A percentile compares a stretch with the other conserved stretches of the same genome.
Conservation (phyloP, 2,113 vertebrate species). For the Sebastes fasciatus region DNA sequence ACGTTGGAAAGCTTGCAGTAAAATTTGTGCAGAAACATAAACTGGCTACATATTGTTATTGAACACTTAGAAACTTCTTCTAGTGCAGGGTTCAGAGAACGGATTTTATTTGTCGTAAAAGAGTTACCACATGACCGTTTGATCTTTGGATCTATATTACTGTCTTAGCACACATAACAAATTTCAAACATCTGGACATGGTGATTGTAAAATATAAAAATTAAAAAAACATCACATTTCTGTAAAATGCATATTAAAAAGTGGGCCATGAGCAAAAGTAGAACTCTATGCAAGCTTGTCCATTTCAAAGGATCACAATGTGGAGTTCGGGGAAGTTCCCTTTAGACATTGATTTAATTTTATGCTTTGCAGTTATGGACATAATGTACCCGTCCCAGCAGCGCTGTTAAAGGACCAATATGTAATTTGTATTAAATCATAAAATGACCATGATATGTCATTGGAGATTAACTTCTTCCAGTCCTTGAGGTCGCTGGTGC, state of each 20-base stretch:
- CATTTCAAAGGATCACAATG: not conserved
- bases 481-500: too few species aligned
- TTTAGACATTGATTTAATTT: not conserved
- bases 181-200: not conserved
- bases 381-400: not conserved
- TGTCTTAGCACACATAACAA: not conserved
- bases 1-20: not conserved
- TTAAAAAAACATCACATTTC: too few species aligned
- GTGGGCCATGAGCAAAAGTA: not conserved
- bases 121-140: not conserved
- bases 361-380: not conserved
- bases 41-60: not conserved
- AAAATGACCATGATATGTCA: too few species aligned
- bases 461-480: too few species aligned
- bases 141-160: slow-evolving; percentile 46
- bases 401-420: not conserved
- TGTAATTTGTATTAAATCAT: too few species aligned
- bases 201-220: not conserved
- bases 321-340: not conserved
- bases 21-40: slow-evolving; percentile 3
- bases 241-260: not conserved
- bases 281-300: not conserved
- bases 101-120: slow-evolving; percentile 51
- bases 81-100: slow-evolving; percentile 12
- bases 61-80: not conserved